phyloP scores from a whole-genome alignment of 1,140 invertebrate species.

The Subanguina moxae region DNA sequence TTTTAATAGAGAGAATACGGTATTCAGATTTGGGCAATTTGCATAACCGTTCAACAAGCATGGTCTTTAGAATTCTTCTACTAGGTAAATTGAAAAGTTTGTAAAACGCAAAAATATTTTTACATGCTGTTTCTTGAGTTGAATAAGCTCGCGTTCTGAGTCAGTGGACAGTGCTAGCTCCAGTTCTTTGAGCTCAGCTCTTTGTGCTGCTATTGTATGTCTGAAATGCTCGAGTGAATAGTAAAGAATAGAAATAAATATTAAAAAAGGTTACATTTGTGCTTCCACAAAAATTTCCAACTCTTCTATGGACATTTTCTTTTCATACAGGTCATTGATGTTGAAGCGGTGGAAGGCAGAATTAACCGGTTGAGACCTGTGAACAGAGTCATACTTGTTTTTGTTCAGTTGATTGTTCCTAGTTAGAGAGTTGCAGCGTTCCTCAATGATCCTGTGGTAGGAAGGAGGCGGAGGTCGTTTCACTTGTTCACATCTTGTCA shows the following conservation, averaged over 20 bases:
- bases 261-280: conserved; percentile 2
- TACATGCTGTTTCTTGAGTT: conserved; percentile 36
- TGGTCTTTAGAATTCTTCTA: too few relatives aligned
- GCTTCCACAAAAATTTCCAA: conserved; percentile 23
- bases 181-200: conserved; percentile 27
- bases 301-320: conserved; percentile 9
- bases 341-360: conserved; percentile 10
- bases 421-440: conserved; percentile 33
- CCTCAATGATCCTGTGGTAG: conserved; percentile 29
- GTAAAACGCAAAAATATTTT: not conserved
- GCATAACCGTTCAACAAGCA: too few relatives aligned
- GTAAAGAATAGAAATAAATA: not conserved
- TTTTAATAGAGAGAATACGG: too few relatives aligned
- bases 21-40: too few relatives aligned
- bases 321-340: conserved; percentile 7
- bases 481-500: not conserved
- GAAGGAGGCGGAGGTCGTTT: conserved; percentile 11
- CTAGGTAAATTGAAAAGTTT: not conserved
- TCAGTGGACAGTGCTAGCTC: conserved; percentile 33
- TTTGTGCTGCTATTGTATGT: conserved; percentile 14
- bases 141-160: conserved; percentile 30
- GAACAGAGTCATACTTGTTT: conserved; percentile 4
- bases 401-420: conserved; percentile 2
- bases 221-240: not conserved
- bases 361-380: too few relatives aligned